phyloP scores from a whole-genome alignment of 2,797 vertebrate species.

The Sebastolobus alascanus region DNA sequence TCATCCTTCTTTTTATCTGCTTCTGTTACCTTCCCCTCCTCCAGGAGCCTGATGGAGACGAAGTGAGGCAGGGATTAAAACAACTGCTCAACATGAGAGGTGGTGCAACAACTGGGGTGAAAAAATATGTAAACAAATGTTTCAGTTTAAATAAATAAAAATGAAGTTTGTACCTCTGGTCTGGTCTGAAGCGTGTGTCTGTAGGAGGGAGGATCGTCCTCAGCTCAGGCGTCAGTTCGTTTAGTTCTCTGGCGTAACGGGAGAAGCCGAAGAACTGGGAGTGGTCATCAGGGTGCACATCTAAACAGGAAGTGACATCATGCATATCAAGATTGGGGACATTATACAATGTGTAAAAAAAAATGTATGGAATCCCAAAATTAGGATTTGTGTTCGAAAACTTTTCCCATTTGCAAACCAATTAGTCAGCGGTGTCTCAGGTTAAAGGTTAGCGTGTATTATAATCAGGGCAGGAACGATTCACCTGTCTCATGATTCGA shows the following conservation, averaged over 20 bases:
- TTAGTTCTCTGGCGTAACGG: slow-evolving; percentile 90
- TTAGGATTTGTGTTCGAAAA: too few species aligned
- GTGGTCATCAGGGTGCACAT: slow-evolving; percentile 88
- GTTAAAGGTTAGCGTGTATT: too few species aligned
- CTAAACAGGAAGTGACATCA: slow-evolving; percentile 73
- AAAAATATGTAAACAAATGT: background rate
- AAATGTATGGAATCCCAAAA: background rate
- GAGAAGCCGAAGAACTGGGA: slow-evolving; percentile 91
- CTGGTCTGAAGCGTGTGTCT: slow-evolving; percentile 91
- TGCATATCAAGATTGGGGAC: background rate
- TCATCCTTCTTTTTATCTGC: slow-evolving; percentile 91
- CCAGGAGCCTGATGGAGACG: slow-evolving; percentile 86
- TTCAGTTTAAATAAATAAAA: background rate
- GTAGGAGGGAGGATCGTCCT: slow-evolving; percentile 87
- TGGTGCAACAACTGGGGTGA: background rate
- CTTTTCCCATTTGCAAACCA: background rate
- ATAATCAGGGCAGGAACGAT: too few species aligned
- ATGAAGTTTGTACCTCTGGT: slow-evolving; percentile 88
- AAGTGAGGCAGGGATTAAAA: background rate
- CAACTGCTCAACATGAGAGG: background rate
- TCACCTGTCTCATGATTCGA: too few species aligned
- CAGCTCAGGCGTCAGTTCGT: slow-evolving; percentile 90
- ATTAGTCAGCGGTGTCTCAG: background rate
- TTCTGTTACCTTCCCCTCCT: slow-evolving; percentile 90
- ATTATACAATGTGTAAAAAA: background rate